These are phyloP conservation scores for Lordiphosa andalusiaca DNA, from an alignment of 2,888 invertebrate species.

Conservation along the genomic window DNA sequence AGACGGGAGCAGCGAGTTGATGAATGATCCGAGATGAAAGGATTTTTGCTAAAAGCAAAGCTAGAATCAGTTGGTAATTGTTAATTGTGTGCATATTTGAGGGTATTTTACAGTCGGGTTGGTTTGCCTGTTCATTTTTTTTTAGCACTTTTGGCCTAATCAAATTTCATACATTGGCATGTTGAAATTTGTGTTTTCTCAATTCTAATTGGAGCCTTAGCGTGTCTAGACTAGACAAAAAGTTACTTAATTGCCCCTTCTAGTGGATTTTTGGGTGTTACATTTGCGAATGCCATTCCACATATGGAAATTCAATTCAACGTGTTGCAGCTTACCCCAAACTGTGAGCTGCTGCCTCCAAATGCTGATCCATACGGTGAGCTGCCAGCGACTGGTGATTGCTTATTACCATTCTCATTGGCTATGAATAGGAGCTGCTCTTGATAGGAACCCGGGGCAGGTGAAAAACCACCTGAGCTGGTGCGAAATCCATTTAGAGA, in stretches of 20 bases:
- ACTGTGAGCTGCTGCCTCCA: slow-evolving; percentile 56
- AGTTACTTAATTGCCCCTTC: slow-evolving; percentile 52
- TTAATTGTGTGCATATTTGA: too few species aligned
- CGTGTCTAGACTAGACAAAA: slow-evolving; percentile 39
- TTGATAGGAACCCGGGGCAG: slow-evolving; percentile 77
- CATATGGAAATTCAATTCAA: slow-evolving; percentile 43
- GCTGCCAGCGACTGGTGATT: slow-evolving; percentile 28
- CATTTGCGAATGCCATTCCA: slow-evolving; percentile 9
- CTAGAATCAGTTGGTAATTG: too few species aligned
- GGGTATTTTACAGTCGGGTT: too few species aligned
- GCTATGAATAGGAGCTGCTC: slow-evolving; percentile 78
- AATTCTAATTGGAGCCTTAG: slow-evolving; percentile 55
- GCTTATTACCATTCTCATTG: slow-evolving; percentile 63
- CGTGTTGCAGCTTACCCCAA: slow-evolving; percentile 54
- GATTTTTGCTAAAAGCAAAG: too few species aligned
- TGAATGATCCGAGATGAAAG: too few species aligned
- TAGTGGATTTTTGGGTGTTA: slow-evolving; percentile 25
- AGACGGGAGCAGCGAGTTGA: too few species aligned
- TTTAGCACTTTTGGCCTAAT: slow-evolving; percentile 26
- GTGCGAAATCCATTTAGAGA: slow-evolving; percentile 43
- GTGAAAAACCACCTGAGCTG: slow-evolving; percentile 43
- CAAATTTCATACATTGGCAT: slow-evolving; percentile 43
- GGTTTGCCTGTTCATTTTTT: neutral
- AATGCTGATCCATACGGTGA: slow-evolving; percentile 67
- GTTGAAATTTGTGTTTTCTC: slow-evolving; percentile 47